Conservation (phyloP, 1,140 invertebrate genomes). For the Eulimnadia texana region DNA sequence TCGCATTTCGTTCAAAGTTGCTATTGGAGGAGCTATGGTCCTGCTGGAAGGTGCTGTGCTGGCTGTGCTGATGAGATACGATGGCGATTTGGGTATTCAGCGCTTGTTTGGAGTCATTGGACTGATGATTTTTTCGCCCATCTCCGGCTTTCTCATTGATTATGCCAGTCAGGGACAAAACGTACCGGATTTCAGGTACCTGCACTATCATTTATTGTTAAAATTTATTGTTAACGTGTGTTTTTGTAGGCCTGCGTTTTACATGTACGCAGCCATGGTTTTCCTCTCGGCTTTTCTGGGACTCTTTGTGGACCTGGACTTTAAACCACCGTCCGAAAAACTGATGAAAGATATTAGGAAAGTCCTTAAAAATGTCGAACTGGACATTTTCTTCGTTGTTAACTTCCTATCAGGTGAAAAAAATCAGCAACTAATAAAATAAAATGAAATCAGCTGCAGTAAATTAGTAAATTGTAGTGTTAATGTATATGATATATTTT, state of each 20-base stretch:
- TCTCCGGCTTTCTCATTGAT: slow-evolving; percentile 60
- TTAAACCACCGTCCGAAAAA: slow-evolving; percentile 55
- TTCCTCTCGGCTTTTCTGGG: slow-evolving; percentile 48
- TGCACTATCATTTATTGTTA: too few relatives aligned
- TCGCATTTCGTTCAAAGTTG: slow-evolving; percentile 48
- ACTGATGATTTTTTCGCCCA: slow-evolving; percentile 60
- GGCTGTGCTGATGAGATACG: slow-evolving; percentile 56
- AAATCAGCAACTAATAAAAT: slow-evolving; percentile 2
- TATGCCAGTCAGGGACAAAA: slow-evolving; percentile 39
- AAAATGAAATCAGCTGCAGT: slow-evolving; percentile 5
- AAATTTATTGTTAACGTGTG: too few relatives aligned
- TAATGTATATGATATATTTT: too few relatives aligned
- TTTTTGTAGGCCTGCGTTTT: slow-evolving; percentile 55
- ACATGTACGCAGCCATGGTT: slow-evolving; percentile 56
- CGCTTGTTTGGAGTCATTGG: slow-evolving; percentile 61
- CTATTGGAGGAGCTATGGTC: slow-evolving; percentile 53
- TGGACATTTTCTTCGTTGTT: slow-evolving; percentile 51
- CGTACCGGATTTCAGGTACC: slow-evolving; percentile 54
- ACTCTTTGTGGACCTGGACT: slow-evolving; percentile 56
- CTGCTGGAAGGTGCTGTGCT: slow-evolving; percentile 73
- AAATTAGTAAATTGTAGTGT: not conserved
- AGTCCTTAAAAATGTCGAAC: slow-evolving; percentile 54
- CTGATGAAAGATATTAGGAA: slow-evolving; percentile 51
- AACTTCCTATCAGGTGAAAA: slow-evolving; percentile 52
- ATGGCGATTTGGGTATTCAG: slow-evolving; percentile 64